Evolutionary conservation across 2,888 invertebrate species (phyloP), one percentile per base, ranked within the genome.

Genomic region (Hybos culiciformis): DNA sequence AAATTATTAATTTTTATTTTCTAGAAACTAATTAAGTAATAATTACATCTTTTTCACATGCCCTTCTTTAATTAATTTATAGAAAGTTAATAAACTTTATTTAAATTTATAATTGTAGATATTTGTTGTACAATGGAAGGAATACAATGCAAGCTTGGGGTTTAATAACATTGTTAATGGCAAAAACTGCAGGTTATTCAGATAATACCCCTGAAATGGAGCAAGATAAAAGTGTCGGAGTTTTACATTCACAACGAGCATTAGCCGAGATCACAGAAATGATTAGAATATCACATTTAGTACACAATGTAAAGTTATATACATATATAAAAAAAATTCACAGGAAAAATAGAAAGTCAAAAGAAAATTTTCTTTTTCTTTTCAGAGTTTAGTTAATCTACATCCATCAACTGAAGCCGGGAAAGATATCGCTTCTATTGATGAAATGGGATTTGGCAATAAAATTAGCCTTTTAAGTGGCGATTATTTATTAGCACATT

Each of bases 251-350:
- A 50, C 91, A 91, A 63, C 74, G 88, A 45, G 84, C 83, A 3
- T 66, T 94, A 40, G 93, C 93, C 0, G 93, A 94, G 67, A 86
- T 93, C n/a, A 88, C 88, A 0, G 94, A 94, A 70, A 90, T 94
- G 88, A 91, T 94, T 49, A 77, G 92, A 37, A 92, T 92, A 1
- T 87, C 92, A 17, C 85, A 90, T 62, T 70, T 92, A 48, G 85
- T 94, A 12, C 94, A 96, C 67, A 85, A 81, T 61, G 86, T 64
- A 46, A 53, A 58, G 50, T 7, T 14, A n/a, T 3, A 4, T 26
- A 9, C 11, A 23, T 23, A 5, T 15, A 15, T 37, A 15, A 18
- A 18, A 33, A 12, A 12, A 20, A 15, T 20, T 12, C 32, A 31
- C 15, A n/a, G n/a, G n/a, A n/a, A n/a, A n/a, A n/a, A n/a, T n/a